Percentiles rank a stretch among this genome's conserved stretches.
Conservation (phyloP, 2,113 vertebrate genomes). For the Mustela nigripes region DNA sequence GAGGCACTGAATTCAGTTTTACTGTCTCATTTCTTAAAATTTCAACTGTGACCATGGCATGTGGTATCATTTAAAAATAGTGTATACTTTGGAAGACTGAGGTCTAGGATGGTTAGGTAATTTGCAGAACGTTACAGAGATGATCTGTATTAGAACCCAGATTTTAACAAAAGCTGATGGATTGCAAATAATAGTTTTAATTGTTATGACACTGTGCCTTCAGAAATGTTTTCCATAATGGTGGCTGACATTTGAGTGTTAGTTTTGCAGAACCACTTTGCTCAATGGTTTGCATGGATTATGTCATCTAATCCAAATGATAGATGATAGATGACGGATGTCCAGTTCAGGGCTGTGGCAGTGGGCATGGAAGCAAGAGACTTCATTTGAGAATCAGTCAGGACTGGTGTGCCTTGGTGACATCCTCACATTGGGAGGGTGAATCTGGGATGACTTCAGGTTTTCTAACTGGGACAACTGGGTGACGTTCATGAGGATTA, state of each 20-base stretch:
- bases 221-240: constrained; percentile 30
- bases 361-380: not conserved
- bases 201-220: not conserved
- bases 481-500: not conserved
- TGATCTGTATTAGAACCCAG: not conserved
- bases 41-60: not conserved
- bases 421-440: not conserved
- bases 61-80: not conserved
- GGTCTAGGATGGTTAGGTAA: not conserved
- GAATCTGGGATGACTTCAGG: not conserved
- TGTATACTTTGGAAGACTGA: not conserved
- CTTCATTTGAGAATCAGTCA: not conserved
- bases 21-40: not conserved
- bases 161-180: constrained; percentile 28
- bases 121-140: not conserved
- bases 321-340: no score
- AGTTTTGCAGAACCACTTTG: not conserved
- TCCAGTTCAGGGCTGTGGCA: not conserved
- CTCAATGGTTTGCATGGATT: not conserved
- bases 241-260: constrained; percentile 1
- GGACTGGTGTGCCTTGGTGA: not conserved
- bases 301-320: not conserved
- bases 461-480: not conserved
- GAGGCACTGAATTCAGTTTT: not conserved
- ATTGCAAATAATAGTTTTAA: constrained; percentile 17